Evolutionary conservation across 2,797 vertebrate genomes (phyloP).

Genomic region (Gadopsis marmoratus): DNA sequence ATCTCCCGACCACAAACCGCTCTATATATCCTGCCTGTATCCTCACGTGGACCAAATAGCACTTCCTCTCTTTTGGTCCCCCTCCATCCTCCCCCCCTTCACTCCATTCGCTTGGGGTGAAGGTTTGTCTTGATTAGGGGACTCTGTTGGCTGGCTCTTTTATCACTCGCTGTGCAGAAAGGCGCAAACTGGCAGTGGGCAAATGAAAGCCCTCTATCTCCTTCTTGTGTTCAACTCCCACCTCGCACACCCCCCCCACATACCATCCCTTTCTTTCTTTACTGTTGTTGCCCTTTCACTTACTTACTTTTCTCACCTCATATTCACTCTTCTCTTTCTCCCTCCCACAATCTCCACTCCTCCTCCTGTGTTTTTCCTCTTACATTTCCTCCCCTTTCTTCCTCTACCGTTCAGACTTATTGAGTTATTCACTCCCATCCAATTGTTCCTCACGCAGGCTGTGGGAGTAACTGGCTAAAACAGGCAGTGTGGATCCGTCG

Average conservation of each 20-base stretch:
- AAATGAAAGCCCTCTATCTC: slow-evolving; percentile 83
- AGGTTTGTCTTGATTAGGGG: slow-evolving; percentile 85
- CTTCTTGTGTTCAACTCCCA: slow-evolving; percentile 62
- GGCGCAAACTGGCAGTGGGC: slow-evolving; percentile 78
- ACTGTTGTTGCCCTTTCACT: slow-evolving; percentile 61
- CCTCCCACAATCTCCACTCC: background rate
- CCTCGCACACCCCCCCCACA: slow-evolving; percentile 34
- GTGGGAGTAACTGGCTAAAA: slow-evolving; percentile 36
- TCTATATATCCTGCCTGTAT: slow-evolving; percentile 69
- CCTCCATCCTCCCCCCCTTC: slow-evolving; percentile 33
- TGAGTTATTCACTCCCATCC: slow-evolving; percentile 50
- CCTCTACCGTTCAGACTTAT: slow-evolving; percentile 38
- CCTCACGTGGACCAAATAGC: slow-evolving; percentile 57
- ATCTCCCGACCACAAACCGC: slow-evolving; percentile 69
- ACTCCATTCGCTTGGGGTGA: slow-evolving; percentile 72
- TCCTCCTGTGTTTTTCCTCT: slow-evolving; percentile 23
- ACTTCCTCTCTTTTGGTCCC: slow-evolving; percentile 29
- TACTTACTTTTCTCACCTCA: slow-evolving; percentile 47
- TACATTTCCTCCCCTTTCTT: slow-evolving; percentile 55
- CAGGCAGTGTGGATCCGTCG: slow-evolving; percentile 28
- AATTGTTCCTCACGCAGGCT: slow-evolving; percentile 22
- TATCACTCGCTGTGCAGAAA: slow-evolving; percentile 82
- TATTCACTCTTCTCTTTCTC: slow-evolving; percentile 3
- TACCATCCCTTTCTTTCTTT: slow-evolving; percentile 26
- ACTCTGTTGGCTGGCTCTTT: slow-evolving; percentile 79